phyloP scores from a whole-genome alignment of 2,888 invertebrate genomes.

The Hirtodrosophila cameraria region DNA sequence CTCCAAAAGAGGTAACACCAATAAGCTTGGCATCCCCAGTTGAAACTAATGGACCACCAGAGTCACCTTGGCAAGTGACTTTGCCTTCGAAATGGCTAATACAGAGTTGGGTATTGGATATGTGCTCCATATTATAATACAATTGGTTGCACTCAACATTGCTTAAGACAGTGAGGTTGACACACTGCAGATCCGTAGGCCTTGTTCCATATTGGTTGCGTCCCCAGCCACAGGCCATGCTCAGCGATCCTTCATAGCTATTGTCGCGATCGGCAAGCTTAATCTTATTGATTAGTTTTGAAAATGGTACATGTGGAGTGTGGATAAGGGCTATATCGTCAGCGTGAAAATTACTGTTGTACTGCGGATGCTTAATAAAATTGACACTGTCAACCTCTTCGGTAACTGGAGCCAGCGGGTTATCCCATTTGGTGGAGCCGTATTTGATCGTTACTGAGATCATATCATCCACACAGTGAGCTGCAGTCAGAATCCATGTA shows the following conservation, averaged over 20 bases:
- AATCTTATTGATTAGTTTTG: constrained; percentile 18
- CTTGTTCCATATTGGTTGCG: constrained; percentile 54
- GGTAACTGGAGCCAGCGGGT: constrained; percentile 7
- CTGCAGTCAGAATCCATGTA: constrained; percentile 59
- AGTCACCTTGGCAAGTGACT: no score
- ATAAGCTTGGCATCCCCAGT: no score
- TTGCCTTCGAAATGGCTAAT: no score
- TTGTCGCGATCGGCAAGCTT: constrained; percentile 24
- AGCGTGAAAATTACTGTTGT: not conserved
- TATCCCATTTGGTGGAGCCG: constrained; percentile 22
- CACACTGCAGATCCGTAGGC: constrained; percentile 63
- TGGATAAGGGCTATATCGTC: no score
- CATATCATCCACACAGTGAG: constrained; percentile 49
- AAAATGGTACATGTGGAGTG: constrained; percentile 41
- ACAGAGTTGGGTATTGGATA: no score
- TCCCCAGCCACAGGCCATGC: constrained; percentile 64
- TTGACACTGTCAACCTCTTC: constrained; percentile 15
- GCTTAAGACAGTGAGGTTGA: constrained; percentile 48
- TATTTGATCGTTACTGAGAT: constrained; percentile 30
- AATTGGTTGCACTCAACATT: no score
- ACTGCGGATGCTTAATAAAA: constrained; percentile 27
- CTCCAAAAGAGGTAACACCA: no score
- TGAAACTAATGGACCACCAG: no score
- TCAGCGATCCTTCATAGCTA: no score
- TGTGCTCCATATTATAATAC: no score